Evolutionary conservation across 2,888 invertebrate genomes (phyloP).

Genomic region (Hirtodrosophila histrioides): DNA sequence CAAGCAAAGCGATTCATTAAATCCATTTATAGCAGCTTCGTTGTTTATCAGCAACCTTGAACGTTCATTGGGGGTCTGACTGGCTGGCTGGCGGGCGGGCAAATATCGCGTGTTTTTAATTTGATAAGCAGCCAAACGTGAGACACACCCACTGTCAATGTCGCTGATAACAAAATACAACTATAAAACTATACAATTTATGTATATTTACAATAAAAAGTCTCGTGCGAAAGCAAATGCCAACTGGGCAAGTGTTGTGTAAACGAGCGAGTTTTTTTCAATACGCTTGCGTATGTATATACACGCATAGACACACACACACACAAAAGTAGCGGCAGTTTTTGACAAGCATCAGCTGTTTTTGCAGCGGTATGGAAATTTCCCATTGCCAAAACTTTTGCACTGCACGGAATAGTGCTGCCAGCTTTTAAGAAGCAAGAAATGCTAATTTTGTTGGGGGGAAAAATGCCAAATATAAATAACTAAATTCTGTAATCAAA

Average conservation of each 20-base stretch:
- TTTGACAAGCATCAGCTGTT: constrained; percentile 74
- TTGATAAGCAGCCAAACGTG: constrained; percentile 73
- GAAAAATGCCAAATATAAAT: too few relatives aligned
- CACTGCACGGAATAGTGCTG: constrained; percentile 4
- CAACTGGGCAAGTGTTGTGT: constrained; percentile 49
- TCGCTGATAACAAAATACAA: constrained; percentile 27
- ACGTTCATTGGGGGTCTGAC: constrained; percentile 55
- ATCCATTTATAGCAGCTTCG: constrained; percentile 35
- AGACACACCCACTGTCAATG: constrained; percentile 61
- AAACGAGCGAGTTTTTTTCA: constrained; percentile 29
- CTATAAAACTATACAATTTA: constrained; percentile 11
- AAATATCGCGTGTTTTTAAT: constrained; percentile 47
- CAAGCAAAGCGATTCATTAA: constrained; percentile 49
- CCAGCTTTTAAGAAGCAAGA: background rate
- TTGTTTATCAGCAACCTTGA: constrained; percentile 70
- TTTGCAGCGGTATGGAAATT: constrained; percentile 63
- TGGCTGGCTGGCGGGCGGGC: constrained; percentile 23
- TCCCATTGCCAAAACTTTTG: constrained; percentile 52
- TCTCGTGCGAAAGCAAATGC: constrained; percentile 47
- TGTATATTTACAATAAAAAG: constrained; percentile 24
- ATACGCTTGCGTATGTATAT: constrained; percentile 14
- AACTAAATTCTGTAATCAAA: too few relatives aligned
- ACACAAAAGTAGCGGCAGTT: constrained; percentile 33
- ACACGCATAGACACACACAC: constrained; percentile 9
- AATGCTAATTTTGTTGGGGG: background rate